phyloP scores from a whole-genome alignment of 1,140 invertebrate species.

The Helicoverpa armigera region DNA sequence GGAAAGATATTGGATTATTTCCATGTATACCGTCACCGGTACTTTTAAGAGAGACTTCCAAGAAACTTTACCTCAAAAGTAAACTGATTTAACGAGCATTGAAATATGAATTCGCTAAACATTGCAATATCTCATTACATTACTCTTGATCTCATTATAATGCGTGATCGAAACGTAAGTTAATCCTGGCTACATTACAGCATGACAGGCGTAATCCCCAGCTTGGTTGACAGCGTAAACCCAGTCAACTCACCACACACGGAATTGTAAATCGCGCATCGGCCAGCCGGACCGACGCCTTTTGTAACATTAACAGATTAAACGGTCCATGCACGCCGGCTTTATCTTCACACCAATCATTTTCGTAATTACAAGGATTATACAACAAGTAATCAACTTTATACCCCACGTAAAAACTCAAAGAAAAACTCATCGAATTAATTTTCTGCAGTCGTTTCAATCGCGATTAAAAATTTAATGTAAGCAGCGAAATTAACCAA shows the following conservation, averaged over 20 bases:
- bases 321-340: constrained; percentile 17
- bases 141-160: constrained; percentile 17
- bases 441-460: too few species aligned
- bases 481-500: background rate
- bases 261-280: constrained; percentile 45
- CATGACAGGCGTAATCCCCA: constrained; percentile 38
- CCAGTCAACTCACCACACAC: constrained; percentile 32
- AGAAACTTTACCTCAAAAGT: background rate
- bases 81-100: background rate
- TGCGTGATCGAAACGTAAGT: constrained; percentile 27
- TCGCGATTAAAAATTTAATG: background rate
- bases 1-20: too few species aligned
- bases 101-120: background rate
- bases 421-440: too few species aligned
- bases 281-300: constrained; percentile 6
- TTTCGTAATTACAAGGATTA: constrained; percentile 9
- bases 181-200: constrained; percentile 34
- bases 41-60: background rate
- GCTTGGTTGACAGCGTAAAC: constrained; percentile 43
- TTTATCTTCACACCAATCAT: constrained; percentile 39
- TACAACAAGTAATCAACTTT: background rate
- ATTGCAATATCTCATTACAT: background rate
- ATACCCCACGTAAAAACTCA: background rate
- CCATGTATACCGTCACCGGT: background rate
- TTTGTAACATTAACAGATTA: constrained; percentile 47